A percentile compares a stretch with the other conserved stretches of the same genome.
These are phyloP conservation scores for Andrena hattorfiana DNA, from an alignment of 2,888 invertebrate genomes.

Conservation along the genomic window DNA sequence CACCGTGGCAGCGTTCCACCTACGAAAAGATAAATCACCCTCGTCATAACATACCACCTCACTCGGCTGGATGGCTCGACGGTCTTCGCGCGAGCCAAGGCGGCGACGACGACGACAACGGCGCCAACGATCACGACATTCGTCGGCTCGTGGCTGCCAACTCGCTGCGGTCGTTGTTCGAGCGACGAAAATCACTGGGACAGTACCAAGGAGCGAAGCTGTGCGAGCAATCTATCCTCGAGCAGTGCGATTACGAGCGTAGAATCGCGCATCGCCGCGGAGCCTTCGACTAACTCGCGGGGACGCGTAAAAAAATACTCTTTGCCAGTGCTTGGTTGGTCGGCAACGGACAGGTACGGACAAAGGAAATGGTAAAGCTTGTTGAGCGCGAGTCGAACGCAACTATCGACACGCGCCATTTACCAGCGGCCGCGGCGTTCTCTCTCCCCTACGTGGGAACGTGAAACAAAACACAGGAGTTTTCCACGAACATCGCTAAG, in stretches of 20 bases:
- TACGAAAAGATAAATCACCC: constrained; percentile 80
- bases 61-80: constrained; percentile 28
- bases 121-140: not conserved
- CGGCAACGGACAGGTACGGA: constrained; percentile 37
- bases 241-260: constrained; percentile 37
- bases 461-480: constrained; percentile 30
- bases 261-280: not conserved
- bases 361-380: constrained; percentile 41
- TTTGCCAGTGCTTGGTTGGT: constrained; percentile 24
- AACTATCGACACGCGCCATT: constrained; percentile 69
- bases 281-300: constrained; percentile 54
- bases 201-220: not conserved
- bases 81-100: constrained; percentile 18
- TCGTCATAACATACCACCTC: constrained; percentile 80
- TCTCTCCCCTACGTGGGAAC: constrained; percentile 35
- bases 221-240: constrained; percentile 41
- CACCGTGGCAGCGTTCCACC: constrained; percentile 81
- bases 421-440: constrained; percentile 39
- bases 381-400: constrained; percentile 42
- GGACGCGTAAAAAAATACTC: constrained; percentile 56
- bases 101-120: constrained; percentile 2
- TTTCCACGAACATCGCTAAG: constrained; percentile 50
- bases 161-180: too few species aligned
- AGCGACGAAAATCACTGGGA: not conserved
- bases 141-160: not conserved